Evolutionary conservation across 2,113 vertebrate species (phyloP).

Genomic region (Mola mola): DNA sequence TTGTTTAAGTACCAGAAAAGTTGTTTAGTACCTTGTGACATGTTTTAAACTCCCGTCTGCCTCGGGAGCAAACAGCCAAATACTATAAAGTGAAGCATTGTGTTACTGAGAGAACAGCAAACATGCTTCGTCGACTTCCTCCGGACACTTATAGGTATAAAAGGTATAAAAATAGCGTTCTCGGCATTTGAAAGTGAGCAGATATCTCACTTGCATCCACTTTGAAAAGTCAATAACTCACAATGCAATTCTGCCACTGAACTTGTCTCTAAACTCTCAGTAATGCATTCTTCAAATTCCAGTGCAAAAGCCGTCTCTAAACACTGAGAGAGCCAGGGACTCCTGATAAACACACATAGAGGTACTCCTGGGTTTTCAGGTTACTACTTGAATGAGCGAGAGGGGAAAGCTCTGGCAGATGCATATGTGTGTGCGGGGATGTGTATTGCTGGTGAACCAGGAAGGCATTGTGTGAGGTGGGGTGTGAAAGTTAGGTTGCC

Average conservation of each 20-base stretch:
- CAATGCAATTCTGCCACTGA: slow-evolving; percentile 24
- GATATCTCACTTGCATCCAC: slow-evolving; percentile 24
- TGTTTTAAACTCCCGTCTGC: too few species aligned
- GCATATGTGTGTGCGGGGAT: slow-evolving; percentile 17
- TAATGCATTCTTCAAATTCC: slow-evolving; percentile 71
- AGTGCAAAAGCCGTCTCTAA: slow-evolving; percentile 62
- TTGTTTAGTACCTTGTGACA: too few species aligned
- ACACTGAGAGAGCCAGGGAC: slow-evolving; percentile 50
- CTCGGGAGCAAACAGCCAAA: too few species aligned
- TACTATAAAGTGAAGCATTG: too few species aligned
- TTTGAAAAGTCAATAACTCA: slow-evolving; percentile 26
- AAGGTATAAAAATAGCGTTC: slow-evolving; percentile 9
- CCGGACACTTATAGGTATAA: slow-evolving; percentile 13
- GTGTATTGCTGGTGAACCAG: not conserved
- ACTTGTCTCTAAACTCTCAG: slow-evolving; percentile 33
- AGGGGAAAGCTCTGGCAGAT: slow-evolving; percentile 20
- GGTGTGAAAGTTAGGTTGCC: slow-evolving; percentile 61
- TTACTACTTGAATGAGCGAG: slow-evolving; percentile 65
- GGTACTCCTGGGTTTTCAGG: slow-evolving; percentile 65
- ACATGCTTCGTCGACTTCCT: not conserved
- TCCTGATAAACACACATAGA: slow-evolving; percentile 44
- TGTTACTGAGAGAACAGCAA: slow-evolving; percentile 4
- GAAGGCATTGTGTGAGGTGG: slow-evolving; percentile 44
- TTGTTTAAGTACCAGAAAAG: slow-evolving; percentile 2
- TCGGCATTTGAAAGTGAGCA: too few species aligned